Evolutionary conservation across 2,797 vertebrate species (phyloP).

Genomic region (Gila robusta): DNA sequence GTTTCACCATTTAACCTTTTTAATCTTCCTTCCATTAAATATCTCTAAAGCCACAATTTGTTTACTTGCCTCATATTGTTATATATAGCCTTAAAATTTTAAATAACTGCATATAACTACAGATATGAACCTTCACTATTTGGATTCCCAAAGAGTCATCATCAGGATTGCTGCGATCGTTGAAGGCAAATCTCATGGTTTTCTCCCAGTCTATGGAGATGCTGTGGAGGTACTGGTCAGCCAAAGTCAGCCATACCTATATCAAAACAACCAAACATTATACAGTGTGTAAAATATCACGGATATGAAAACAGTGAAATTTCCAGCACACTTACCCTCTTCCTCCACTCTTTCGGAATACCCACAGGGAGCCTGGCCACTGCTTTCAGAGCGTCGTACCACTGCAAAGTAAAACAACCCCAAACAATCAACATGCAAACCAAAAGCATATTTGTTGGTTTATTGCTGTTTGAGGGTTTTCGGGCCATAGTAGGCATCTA

Average conservation of each 20-base stretch:
- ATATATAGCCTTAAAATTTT: neutral
- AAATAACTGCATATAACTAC: neutral
- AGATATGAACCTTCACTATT: conserved; percentile 85
- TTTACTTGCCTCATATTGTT: neutral
- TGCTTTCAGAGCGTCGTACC: conserved; percentile 97
- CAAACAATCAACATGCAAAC: conserved; percentile 18
- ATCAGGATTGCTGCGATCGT: conserved; percentile 98
- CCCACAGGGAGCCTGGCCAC: conserved; percentile 95
- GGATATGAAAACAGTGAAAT: neutral
- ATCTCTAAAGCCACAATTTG: conserved; percentile 5
- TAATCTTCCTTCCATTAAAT: conserved; percentile 27
- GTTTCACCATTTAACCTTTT: conserved; percentile 33
- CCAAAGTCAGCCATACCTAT: conserved; percentile 96
- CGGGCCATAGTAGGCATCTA: neutral
- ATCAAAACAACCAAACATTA: conserved; percentile 39
- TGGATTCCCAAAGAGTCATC: conserved; percentile 98
- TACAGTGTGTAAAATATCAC: neutral
- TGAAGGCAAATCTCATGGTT: conserved; percentile 98
- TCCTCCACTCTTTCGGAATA: conserved; percentile 97
- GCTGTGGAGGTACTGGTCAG: conserved; percentile 95
- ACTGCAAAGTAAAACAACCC: conserved; percentile 75
- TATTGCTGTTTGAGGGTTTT: neutral
- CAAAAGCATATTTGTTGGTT: neutral
- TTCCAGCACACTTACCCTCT: conserved; percentile 81
- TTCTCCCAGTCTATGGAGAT: conserved; percentile 99